Conservation (phyloP, 2,113 vertebrate genomes). For the Pseudorasbora parva region DNA sequence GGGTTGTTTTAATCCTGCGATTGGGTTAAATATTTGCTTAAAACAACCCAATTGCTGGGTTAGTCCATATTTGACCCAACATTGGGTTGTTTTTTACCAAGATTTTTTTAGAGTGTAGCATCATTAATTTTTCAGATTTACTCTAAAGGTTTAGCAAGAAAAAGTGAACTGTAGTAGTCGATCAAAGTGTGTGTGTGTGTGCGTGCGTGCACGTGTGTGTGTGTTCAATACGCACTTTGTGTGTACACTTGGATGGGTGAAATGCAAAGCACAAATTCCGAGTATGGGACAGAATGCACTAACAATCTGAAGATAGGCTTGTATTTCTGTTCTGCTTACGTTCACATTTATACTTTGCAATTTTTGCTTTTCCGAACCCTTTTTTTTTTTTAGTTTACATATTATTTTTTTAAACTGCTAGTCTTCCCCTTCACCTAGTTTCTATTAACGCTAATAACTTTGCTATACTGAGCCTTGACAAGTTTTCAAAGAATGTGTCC, state of each 20-base stretch:
- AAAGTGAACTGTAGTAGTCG: background rate
- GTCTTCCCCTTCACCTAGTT: background rate
- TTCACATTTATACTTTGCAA: background rate
- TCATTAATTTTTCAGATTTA: background rate
- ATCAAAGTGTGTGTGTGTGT: background rate
- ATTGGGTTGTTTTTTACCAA: too few species aligned
- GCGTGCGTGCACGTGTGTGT: too few species aligned
- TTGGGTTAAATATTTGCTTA: too few species aligned
- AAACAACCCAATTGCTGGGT: too few species aligned
- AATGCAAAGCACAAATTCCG: too few species aligned
- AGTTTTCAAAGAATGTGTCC: constrained; percentile 10
- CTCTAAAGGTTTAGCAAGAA: background rate
- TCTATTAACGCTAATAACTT: background rate
- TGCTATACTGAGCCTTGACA: background rate
- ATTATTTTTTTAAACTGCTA: background rate
- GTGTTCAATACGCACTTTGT: too few species aligned
- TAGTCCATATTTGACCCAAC: too few species aligned
- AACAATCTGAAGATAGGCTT: background rate
- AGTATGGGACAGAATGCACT: background rate
- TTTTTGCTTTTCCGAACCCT: background rate
- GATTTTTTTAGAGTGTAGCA: too few species aligned
- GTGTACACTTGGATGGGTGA: too few species aligned
- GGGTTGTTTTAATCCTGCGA: too few species aligned
- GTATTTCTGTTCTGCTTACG: background rate
- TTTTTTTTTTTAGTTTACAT: background rate